Percentiles rank a stretch among this genome's conserved stretches.
phyloP scores from a whole-genome alignment of 2,888 invertebrate species.

The Lepidocyrtinus sp. region DNA sequence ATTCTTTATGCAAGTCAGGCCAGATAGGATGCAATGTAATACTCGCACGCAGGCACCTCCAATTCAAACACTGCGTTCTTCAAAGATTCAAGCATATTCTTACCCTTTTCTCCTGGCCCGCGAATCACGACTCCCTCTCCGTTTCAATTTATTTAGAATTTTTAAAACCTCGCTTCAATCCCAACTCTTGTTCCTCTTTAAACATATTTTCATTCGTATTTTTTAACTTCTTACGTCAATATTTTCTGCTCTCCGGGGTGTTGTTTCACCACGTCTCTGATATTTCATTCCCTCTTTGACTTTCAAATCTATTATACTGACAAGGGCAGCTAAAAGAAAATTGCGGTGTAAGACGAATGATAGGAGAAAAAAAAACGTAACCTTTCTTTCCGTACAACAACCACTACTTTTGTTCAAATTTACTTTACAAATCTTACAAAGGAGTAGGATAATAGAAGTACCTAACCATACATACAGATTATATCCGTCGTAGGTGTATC shows the following conservation, averaged over 20 bases:
- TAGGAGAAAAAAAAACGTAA: conserved; percentile 46
- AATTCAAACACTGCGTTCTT: conserved; percentile 16
- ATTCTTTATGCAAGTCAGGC: too few species aligned
- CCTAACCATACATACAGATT: too few species aligned
- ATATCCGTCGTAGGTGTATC: too few species aligned
- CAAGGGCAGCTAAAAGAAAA: conserved; percentile 34
- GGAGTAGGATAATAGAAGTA: too few species aligned
- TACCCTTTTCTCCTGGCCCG: conserved; percentile 15
- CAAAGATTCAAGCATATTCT: conserved; percentile 8
- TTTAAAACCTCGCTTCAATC: conserved; percentile 44
- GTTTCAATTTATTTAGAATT: conserved; percentile 60
- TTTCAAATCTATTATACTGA: conserved; percentile 62
- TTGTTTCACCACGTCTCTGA: conserved; percentile 61
- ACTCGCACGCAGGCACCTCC: neutral
- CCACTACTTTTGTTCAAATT: conserved; percentile 50
- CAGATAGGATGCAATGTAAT: too few species aligned
- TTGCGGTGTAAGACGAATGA: conserved; percentile 19
- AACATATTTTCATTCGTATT: conserved; percentile 56
- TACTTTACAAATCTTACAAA: too few species aligned
- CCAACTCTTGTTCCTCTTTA: conserved; percentile 17
- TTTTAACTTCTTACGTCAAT: conserved; percentile 47
- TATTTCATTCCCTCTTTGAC: conserved; percentile 61
- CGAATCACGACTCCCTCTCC: conserved; percentile 59
- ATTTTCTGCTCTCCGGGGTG: conserved; percentile 56
- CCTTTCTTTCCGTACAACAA: conserved; percentile 44